These are phyloP conservation scores for Streptopelia turtur DNA, from an alignment of 2,797 vertebrate species.

Conservation along the genomic window DNA sequence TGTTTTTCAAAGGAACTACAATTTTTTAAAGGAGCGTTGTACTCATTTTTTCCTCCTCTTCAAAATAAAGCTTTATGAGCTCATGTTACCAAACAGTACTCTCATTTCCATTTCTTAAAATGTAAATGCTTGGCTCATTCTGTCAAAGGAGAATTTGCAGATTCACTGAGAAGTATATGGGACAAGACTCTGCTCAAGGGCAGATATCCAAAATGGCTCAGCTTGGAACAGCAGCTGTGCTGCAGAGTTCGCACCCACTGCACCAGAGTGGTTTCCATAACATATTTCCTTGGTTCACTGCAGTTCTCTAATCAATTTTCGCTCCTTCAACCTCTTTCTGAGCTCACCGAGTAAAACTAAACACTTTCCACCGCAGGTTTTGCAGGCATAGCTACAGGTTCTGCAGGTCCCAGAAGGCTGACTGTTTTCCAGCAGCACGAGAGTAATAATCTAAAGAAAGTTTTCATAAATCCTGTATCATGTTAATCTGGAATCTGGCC, in stretches of 20 bases:
- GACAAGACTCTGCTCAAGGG: background rate
- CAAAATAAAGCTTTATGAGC: background rate
- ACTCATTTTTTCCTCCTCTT: background rate
- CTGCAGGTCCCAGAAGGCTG: background rate
- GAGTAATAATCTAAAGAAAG: background rate
- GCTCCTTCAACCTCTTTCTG: background rate
- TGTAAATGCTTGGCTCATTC: background rate
- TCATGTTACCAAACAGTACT: background rate
- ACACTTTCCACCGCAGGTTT: background rate
- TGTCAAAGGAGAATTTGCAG: background rate
- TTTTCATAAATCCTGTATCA: fast-evolving
- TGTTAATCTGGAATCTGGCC: background rate
- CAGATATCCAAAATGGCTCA: background rate
- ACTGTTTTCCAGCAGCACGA: background rate
- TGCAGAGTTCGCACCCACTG: background rate
- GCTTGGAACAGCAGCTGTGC: background rate
- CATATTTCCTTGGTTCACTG: background rate
- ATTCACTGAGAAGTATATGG: background rate
- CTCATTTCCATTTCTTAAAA: background rate
- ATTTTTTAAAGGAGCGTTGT: background rate
- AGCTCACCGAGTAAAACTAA: background rate
- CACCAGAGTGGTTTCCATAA: fast-evolving
- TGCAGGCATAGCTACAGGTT: background rate
- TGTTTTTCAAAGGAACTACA: background rate
- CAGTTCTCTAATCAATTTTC: background rate